These are phyloP conservation scores for Protobothrops flavoviridis DNA, from an alignment of 2,113 vertebrate genomes.

Conservation along the genomic window DNA sequence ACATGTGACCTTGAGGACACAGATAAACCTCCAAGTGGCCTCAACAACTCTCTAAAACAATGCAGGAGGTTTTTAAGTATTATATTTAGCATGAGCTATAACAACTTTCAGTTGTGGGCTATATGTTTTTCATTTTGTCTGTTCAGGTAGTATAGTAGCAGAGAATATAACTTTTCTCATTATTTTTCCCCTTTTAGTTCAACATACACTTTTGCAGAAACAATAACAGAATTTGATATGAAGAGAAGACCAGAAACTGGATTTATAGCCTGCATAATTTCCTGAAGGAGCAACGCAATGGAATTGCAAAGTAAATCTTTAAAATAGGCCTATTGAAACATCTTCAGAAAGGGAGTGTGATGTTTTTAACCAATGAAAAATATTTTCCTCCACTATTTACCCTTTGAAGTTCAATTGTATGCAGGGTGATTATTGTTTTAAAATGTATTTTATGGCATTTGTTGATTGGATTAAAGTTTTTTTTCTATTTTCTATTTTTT, in stretches of 20 bases:
- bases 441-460: slow-evolving; percentile 32
- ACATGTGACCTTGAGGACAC: no score
- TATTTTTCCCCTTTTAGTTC: slow-evolving; percentile 47
- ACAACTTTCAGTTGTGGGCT: background rate
- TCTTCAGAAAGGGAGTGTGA: slow-evolving; percentile 15
- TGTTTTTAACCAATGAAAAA: slow-evolving; percentile 31
- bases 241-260: slow-evolving; percentile 49
- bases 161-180: background rate
- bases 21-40: no score
- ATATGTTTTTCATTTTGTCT: background rate
- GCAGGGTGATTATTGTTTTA: slow-evolving; percentile 37
- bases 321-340: slow-evolving; percentile 35
- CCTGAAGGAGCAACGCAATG: slow-evolving; percentile 26
- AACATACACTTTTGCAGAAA: slow-evolving; percentile 64
- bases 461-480: slow-evolving; percentile 51
- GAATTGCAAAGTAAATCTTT: slow-evolving; percentile 23
- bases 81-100: background rate
- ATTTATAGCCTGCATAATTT: slow-evolving; percentile 46
- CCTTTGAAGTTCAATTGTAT: slow-evolving; percentile 45
- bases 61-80: background rate
- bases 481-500: background rate
- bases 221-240: slow-evolving; percentile 23
- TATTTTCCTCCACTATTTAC: slow-evolving; percentile 40
- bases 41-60: no score
- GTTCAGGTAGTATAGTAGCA: background rate